A percentile compares a stretch with the other conserved stretches of the same genome.
phyloP scores from a whole-genome alignment of 2,797 vertebrate genomes.

The Pristis pectinata region DNA sequence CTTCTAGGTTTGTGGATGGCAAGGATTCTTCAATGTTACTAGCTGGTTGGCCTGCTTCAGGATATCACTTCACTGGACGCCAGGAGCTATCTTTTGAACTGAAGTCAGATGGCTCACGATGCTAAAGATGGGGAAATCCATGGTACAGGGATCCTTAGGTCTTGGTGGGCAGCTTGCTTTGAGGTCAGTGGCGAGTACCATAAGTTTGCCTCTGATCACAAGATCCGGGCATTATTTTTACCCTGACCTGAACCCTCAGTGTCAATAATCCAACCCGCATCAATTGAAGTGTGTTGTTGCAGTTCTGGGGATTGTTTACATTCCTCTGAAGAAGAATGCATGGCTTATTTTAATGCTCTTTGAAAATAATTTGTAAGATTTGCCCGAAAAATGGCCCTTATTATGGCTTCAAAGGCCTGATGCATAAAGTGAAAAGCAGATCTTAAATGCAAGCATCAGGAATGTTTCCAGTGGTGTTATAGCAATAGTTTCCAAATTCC shows the following conservation, averaged over 20 bases:
- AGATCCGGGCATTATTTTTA: not conserved
- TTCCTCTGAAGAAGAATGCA: not conserved
- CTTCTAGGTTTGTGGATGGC: no score
- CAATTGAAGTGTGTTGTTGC: not conserved
- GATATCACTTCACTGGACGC: no score
- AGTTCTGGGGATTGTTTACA: not conserved
- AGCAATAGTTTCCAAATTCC: not conserved
- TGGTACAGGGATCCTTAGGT: no score
- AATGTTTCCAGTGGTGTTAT: not conserved
- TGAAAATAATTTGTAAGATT: not conserved
- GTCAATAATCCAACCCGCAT: not conserved
- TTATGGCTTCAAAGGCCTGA: not conserved
- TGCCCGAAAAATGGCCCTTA: not conserved
- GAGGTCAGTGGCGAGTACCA: no score
- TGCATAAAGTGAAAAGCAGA: not conserved
- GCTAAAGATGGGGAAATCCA: no score
- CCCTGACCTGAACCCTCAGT: not conserved
- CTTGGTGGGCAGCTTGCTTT: no score
- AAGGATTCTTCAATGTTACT: no score
- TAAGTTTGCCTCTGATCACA: no score
- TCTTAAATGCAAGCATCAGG: not conserved
- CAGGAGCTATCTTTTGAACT: no score
- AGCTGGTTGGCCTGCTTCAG: no score
- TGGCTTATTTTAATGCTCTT: not conserved
- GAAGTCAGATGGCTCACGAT: no score